These are phyloP conservation scores for Calephelis virginiensis DNA, from an alignment of 1,140 invertebrate species.

Conservation along the genomic window DNA sequence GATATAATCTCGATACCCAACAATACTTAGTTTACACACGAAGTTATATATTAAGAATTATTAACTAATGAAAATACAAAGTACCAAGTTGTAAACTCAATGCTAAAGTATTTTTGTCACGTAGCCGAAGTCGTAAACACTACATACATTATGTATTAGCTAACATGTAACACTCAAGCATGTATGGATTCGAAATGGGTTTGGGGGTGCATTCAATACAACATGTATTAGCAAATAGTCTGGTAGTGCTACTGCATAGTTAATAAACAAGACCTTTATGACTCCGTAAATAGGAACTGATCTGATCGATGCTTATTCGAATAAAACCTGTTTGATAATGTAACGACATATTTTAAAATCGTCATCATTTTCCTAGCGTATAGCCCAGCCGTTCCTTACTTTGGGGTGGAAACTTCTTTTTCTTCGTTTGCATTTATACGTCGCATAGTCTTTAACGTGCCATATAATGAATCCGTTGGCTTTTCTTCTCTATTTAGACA, in stretches of 20 bases:
- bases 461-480: too few species aligned
- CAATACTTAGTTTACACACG: constrained; percentile 12
- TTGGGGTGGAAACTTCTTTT: too few species aligned
- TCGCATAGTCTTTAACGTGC: too few species aligned
- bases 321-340: too few species aligned
- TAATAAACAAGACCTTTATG: too few species aligned
- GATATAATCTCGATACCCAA: constrained; percentile 10
- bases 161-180: not conserved
- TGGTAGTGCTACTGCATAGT: not conserved
- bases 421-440: too few species aligned
- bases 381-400: too few species aligned
- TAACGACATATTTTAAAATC: too few species aligned
- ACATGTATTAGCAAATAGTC: not conserved
- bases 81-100: constrained; percentile 3
- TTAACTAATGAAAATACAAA: constrained; percentile 11
- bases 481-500: too few species aligned
- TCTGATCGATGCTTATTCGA: too few species aligned
- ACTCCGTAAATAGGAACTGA: too few species aligned
- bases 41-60: constrained; percentile 4
- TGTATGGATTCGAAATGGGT: not conserved
- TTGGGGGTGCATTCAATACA: not conserved
- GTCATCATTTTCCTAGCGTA: too few species aligned
- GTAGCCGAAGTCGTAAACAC: not conserved
- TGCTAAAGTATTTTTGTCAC: constrained; percentile 13
- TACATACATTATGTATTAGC: not conserved